These are phyloP conservation scores for Arvicanthis niloticus DNA, from an alignment of 2,113 vertebrate genomes.

Conservation along the genomic window DNA sequence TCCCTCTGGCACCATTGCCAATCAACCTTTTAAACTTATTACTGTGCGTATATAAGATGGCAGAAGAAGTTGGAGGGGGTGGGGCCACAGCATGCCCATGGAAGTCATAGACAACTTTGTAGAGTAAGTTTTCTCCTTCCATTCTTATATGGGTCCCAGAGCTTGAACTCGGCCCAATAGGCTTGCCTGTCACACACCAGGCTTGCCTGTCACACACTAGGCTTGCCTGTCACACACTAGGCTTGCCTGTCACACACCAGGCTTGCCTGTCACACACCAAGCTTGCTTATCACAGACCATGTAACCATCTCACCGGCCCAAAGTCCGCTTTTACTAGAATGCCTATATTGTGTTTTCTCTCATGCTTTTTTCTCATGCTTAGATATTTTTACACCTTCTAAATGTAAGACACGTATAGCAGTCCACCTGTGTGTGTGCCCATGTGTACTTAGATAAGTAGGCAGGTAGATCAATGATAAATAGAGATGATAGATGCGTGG, in stretches of 20 bases:
- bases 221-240: no score
- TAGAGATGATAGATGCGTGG: no score
- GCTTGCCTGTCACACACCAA: no score
- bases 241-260: background rate
- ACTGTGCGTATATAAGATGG: background rate
- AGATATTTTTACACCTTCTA: background rate
- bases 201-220: no score
- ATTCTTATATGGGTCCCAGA: background rate
- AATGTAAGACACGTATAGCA: background rate
- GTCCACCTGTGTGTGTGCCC: background rate
- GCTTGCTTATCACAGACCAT: background rate
- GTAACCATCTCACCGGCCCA: background rate
- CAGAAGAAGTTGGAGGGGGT: background rate
- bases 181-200: background rate
- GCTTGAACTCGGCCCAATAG: background rate
- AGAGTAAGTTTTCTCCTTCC: background rate
- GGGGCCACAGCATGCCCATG: background rate
- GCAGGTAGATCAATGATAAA: background rate
- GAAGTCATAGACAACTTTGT: background rate
- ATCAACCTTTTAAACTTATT: background rate
- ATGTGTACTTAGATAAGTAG: background rate
- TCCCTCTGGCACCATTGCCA: fast-evolving
- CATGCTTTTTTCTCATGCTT: background rate
- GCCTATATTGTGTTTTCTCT: background rate
- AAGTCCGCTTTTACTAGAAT: background rate